A percentile compares a stretch with the other conserved stretches of the same genome.
Conservation (phyloP, 2,888 invertebrate genomes). For the Suillia variegata region DNA sequence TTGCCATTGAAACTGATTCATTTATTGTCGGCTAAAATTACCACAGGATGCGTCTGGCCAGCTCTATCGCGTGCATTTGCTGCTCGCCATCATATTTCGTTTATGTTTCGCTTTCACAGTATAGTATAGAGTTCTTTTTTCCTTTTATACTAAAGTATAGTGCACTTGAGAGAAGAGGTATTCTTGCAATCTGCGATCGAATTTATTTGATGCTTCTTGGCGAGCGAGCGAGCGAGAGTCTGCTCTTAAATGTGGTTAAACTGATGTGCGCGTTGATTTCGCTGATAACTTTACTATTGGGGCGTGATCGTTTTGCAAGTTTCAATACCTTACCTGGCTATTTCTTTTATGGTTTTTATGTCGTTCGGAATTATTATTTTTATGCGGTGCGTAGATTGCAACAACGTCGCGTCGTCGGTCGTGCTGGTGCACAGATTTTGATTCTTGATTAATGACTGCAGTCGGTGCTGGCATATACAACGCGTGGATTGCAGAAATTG, state of each 20-base stretch:
- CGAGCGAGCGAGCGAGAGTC: too few relatives aligned
- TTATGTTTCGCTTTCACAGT: conserved; percentile 19
- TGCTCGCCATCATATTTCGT: neutral
- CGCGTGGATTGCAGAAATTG: conserved; percentile 8
- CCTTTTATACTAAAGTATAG: too few relatives aligned
- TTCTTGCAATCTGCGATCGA: too few relatives aligned
- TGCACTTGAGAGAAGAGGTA: too few relatives aligned
- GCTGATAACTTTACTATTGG: conserved; percentile 28
- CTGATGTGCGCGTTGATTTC: conserved; percentile 33
- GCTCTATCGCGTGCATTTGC: neutral
- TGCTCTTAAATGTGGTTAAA: conserved; percentile 24
- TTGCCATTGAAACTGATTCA: too few relatives aligned
- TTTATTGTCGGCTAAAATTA: too few relatives aligned
- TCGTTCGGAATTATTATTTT: conserved; percentile 6
- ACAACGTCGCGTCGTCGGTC: neutral
- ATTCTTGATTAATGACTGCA: conserved; percentile 24
- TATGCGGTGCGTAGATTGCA: neutral
- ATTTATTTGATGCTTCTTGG: too few relatives aligned
- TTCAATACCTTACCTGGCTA: conserved; percentile 8
- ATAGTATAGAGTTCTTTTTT: too few relatives aligned
- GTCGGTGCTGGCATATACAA: neutral
- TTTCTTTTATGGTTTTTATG: conserved; percentile 8
- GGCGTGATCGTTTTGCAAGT: conserved; percentile 28
- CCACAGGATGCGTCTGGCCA: neutral
- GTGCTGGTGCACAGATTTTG: conserved; percentile 15